A percentile compares a stretch with the other conserved stretches of the same genome.
Evolutionary conservation across 2,888 invertebrate species (phyloP).

Genomic region (Trachelus troglodyta): DNA sequence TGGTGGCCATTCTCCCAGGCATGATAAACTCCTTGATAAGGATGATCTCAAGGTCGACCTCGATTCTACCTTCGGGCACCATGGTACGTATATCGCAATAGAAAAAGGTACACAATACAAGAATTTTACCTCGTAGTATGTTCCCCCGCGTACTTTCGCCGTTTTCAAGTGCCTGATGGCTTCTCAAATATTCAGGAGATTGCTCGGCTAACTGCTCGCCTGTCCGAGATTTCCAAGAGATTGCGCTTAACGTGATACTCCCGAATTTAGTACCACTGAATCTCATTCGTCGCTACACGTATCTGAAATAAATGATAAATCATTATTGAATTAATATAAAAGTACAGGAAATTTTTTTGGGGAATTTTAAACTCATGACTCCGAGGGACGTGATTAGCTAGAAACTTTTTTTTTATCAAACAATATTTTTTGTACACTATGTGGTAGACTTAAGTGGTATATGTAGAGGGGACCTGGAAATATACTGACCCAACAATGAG

Average conservation of each 20-base stretch:
- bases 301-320: background rate
- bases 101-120: background rate
- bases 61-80: conserved; percentile 88
- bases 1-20: conserved; percentile 79
- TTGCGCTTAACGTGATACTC: conserved; percentile 38
- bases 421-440: background rate
- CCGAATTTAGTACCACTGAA: conserved; percentile 45
- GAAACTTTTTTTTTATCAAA: background rate
- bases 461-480: background rate
- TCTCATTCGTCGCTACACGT: background rate
- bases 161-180: conserved; percentile 27
- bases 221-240: conserved; percentile 64
- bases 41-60: conserved; percentile 91
- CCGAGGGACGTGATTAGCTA: background rate
- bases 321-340: background rate
- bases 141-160: conserved; percentile 22
- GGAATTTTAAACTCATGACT: background rate
- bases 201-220: conserved; percentile 62
- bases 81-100: conserved; percentile 71
- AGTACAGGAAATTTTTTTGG: fast-evolving
- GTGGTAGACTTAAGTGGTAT: background rate
- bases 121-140: background rate
- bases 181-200: conserved; percentile 63
- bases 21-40: conserved; percentile 86
- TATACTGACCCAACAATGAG: background rate